Percentiles rank a stretch among this genome's conserved stretches.
phyloP scores from a whole-genome alignment of 2,888 invertebrate genomes.

The Teleogryllus oceanicus region DNA sequence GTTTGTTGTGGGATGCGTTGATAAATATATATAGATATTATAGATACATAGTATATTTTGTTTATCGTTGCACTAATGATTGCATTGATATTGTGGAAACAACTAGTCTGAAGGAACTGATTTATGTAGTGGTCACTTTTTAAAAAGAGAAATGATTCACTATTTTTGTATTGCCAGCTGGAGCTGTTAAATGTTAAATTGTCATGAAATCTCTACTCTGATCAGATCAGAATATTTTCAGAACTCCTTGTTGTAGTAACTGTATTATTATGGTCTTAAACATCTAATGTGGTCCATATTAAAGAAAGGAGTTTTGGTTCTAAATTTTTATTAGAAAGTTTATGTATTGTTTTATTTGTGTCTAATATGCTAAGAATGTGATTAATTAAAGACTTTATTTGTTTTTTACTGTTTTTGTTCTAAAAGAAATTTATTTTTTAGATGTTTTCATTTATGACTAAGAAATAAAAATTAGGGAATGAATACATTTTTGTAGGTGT shows the following conservation, averaged over 20 bases:
- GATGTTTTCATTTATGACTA: neutral
- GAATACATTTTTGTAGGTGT: neutral
- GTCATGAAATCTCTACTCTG: neutral
- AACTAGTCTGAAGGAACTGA: neutral
- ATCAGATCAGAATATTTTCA: neutral
- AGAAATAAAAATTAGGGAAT: neutral
- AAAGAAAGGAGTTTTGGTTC: neutral
- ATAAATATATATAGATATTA: neutral
- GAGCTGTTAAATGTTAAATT: neutral
- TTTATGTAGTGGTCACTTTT: neutral
- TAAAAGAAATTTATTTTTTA: neutral
- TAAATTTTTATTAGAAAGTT: neutral
- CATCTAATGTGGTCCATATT: conserved; percentile 1
- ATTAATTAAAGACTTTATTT: neutral
- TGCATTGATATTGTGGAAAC: neutral
- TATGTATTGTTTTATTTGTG: conserved; percentile 8
- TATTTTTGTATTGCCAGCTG: conserved; percentile 1
- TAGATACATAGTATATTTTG: conserved; percentile 3
- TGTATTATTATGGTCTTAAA: neutral
- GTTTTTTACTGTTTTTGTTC: conserved; percentile 11
- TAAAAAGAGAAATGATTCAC: neutral
- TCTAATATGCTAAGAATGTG: neutral
- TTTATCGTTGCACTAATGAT: conserved; percentile 4
- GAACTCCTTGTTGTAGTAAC: neutral
- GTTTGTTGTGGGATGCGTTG: neutral